Evolutionary conservation across 2,797 vertebrate genomes (phyloP), one percentile per base, ranked within the genome.

Genomic region (Meriones psammophilus): DNA sequence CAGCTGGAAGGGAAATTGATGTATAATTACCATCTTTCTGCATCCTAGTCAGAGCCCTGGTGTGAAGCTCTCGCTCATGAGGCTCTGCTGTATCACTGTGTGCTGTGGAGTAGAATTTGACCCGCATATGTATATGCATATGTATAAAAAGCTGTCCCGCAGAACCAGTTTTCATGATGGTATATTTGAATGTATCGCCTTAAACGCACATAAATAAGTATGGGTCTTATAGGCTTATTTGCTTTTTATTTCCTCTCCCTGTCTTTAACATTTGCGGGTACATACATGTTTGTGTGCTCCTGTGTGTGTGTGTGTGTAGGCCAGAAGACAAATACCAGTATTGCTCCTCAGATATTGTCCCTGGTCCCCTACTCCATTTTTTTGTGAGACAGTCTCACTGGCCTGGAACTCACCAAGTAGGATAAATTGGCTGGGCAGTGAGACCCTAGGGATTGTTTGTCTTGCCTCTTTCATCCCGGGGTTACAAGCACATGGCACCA

Each of bases 51-150:
- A 66, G 42, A 94, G 42, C 33, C 8, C 83, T 85, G 46, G 60
- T 79, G 91, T 93, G 89, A 91, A 92, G 80, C 84, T 89, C 76
- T 95, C 50, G 26, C 39, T 93, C 56, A 42, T 28, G 93, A 96
- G 87, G 77, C 12, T 92, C 39, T 62, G 69, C 30, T 71, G 20
- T 89, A 60, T 89, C 64, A 84, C n/a, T 66, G 33, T 33, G n/a
- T 58, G 56, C 54, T 68, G 58, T 64, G 68, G 81, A 90, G 14
- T 89, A 69, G 66, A 85, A 69, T 94, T 88, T 85, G 54, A 80
- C 84, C 80, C 96, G 60, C 60, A 81, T 86, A 78, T 85, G 88
- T 93, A 42, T 92, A 78, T 85, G 88, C 92, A 42, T 92, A 81
- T 73, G 88, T 93, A 76, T 93, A 88, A 94, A 77, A 85, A 94